These are phyloP conservation scores for Pagrus major DNA, from an alignment of 2,113 vertebrate species.

Conservation along the genomic window DNA sequence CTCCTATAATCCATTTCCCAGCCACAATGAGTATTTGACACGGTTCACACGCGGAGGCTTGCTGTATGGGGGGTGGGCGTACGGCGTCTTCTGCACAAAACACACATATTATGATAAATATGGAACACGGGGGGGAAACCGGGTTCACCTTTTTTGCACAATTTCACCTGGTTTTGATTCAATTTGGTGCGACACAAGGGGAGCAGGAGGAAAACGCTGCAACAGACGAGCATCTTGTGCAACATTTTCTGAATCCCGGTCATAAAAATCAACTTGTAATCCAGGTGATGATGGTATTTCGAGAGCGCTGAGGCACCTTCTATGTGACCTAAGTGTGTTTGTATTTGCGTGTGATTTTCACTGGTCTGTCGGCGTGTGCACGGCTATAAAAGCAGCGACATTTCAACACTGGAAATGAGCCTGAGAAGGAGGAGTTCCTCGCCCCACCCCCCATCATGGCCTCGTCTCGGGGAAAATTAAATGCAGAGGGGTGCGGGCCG, in stretches of 20 bases:
- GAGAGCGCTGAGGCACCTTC: background rate
- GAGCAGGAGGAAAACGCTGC: background rate
- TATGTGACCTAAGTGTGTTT: background rate
- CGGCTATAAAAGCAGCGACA: background rate
- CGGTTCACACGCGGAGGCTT: constrained; percentile 71
- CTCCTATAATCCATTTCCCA: constrained; percentile 83
- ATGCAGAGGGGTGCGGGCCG: constrained; percentile 16
- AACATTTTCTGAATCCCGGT: background rate
- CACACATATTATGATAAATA: constrained; percentile 24
- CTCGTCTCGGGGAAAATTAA: constrained; percentile 26
- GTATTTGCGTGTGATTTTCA: background rate
- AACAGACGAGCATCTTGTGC: background rate
- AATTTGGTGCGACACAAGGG: constrained; percentile 17
- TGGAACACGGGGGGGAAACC: background rate
- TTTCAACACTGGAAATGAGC: constrained; percentile 30
- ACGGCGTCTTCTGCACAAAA: constrained; percentile 15
- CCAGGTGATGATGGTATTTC: background rate
- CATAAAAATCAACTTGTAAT: background rate
- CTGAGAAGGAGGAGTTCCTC: constrained; percentile 38
- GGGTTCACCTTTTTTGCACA: background rate
- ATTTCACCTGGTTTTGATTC: background rate
- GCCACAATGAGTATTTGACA: constrained; percentile 84
- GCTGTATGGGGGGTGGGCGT: constrained; percentile 67
- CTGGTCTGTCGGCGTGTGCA: constrained; percentile 3
- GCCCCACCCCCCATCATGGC: constrained; percentile 59